These are phyloP conservation scores for Tokudaia muenninki DNA, from an alignment of 2,797 vertebrate species.

Conservation along the genomic window DNA sequence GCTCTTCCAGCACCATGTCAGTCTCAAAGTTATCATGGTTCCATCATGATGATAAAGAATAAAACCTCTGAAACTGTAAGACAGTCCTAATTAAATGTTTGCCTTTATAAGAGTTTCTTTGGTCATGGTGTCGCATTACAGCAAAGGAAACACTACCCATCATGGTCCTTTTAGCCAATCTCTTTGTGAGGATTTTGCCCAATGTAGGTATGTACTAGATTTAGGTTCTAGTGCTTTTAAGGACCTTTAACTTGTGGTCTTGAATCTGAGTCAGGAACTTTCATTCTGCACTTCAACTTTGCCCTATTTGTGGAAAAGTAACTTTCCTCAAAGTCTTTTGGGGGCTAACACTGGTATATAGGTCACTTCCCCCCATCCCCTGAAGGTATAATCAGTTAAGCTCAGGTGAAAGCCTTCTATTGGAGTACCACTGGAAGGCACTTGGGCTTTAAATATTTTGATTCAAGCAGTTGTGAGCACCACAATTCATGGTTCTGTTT, in stretches of 20 bases:
- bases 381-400: background rate
- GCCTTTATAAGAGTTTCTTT: background rate
- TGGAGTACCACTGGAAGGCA: background rate
- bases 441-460: constrained; percentile 33
- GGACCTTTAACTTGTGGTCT: background rate
- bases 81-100: background rate
- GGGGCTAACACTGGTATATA: background rate
- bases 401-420: background rate
- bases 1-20: background rate
- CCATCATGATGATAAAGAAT: background rate
- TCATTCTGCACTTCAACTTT: background rate
- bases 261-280: background rate
- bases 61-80: background rate
- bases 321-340: background rate
- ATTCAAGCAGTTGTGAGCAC: background rate
- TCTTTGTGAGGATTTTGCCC: background rate
- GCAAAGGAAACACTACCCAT: background rate
- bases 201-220: background rate
- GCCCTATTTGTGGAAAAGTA: background rate
- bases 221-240: background rate
- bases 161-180: constrained; percentile 1
- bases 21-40: background rate
- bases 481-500: background rate
- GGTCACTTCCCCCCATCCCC: background rate
- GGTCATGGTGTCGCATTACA: background rate